These are phyloP conservation scores for Microctenopoma steveboyesi DNA, from an alignment of 2,797 vertebrate species.

Conservation along the genomic window DNA sequence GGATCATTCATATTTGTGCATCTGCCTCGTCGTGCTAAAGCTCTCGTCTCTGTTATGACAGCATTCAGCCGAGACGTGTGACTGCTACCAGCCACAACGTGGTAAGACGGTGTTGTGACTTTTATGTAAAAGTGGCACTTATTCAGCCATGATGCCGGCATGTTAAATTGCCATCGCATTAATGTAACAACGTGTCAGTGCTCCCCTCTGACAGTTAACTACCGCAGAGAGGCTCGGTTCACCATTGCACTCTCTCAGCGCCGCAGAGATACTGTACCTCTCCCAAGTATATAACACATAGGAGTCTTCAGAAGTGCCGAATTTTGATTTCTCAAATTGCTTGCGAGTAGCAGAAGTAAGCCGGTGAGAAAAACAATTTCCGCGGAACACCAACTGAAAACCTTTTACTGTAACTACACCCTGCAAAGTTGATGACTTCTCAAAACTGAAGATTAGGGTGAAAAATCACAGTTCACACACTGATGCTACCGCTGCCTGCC, in stretches of 20 bases:
- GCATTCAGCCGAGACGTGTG: background rate
- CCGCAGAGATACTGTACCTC: constrained; percentile 18
- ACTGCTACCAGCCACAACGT: background rate
- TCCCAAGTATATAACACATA: constrained; percentile 18
- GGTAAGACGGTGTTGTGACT: background rate
- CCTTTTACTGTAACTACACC: constrained; percentile 54
- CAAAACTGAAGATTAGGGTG: constrained; percentile 61
- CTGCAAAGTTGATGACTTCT: constrained; percentile 72
- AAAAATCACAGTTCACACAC: constrained; percentile 41
- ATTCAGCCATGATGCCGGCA: background rate
- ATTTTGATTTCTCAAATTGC: constrained; percentile 49
- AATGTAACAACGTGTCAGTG: background rate
- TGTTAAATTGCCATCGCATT: constrained; percentile 1
- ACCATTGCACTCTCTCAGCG: constrained; percentile 4
- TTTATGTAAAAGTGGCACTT: background rate
- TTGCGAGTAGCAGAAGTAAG: constrained; percentile 40
- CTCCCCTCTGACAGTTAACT: constrained; percentile 6
- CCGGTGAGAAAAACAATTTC: constrained; percentile 57
- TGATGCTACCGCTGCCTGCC: background rate
- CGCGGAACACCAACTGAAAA: constrained; percentile 52
- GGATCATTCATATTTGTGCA: background rate
- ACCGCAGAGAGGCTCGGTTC: background rate
- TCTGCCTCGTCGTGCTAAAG: background rate
- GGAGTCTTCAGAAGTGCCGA: constrained; percentile 43
- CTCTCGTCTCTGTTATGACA: background rate